These are phyloP conservation scores for Pelecanoides urinatrix DNA, from an alignment of 2,113 vertebrate genomes.

Conservation along the genomic window DNA sequence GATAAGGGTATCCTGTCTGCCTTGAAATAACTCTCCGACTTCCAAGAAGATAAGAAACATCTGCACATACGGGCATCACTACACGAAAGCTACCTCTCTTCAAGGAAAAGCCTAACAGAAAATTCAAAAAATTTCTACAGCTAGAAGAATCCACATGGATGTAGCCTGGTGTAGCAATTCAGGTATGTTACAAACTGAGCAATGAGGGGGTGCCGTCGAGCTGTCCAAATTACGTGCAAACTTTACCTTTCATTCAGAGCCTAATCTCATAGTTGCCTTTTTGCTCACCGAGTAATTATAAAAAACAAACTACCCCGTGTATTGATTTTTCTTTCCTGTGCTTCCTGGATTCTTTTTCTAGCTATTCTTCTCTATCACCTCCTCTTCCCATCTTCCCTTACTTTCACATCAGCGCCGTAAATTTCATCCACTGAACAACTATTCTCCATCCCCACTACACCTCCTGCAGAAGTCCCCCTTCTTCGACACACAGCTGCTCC, in stretches of 20 bases:
- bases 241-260: not conserved
- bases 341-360: not conserved
- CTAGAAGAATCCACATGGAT: not conserved
- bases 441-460: not conserved
- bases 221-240: not conserved
- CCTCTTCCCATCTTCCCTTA: not conserved
- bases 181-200: not conserved
- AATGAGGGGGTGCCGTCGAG: not conserved
- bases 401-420: not conserved
- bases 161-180: not conserved
- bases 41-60: constrained; percentile 32
- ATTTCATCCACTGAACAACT: not conserved
- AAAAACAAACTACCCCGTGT: not conserved
- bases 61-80: not conserved
- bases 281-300: not conserved
- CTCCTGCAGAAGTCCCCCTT: not conserved
- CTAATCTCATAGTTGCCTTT: not conserved
- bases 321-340: not conserved
- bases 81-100: not conserved
- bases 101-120: not conserved
- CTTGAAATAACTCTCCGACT: constrained; percentile 1
- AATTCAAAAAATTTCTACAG: not conserved
- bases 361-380: not conserved
- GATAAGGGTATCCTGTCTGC: constrained; percentile 29
- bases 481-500: not conserved